Conservation (phyloP, 2,797 vertebrate species). For the Gadopsis marmoratus region DNA sequence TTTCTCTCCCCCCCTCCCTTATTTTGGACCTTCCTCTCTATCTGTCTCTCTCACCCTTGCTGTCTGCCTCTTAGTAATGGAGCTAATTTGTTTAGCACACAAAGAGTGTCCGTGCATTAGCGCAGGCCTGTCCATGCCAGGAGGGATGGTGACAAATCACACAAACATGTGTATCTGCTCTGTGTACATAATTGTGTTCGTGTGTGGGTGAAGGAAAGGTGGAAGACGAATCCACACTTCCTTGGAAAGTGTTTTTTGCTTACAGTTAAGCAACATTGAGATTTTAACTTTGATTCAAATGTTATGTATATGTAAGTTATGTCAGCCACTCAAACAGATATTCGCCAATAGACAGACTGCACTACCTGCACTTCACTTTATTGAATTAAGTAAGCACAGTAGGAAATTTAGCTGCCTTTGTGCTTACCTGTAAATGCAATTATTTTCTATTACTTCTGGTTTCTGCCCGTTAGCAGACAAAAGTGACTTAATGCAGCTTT, state of each 20-base stretch:
- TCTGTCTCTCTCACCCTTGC: slow-evolving; percentile 62
- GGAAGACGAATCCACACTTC: background rate
- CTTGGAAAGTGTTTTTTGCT: slow-evolving; percentile 7
- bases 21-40: slow-evolving; percentile 36
- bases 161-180: slow-evolving; percentile 56
- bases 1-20: slow-evolving; percentile 46
- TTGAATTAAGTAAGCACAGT: slow-evolving; percentile 41
- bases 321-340: background rate
- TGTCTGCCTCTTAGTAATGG: slow-evolving; percentile 83
- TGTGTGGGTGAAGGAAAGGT: slow-evolving; percentile 10
- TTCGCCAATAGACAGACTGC: slow-evolving; percentile 21
- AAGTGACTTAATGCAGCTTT: slow-evolving; percentile 30
- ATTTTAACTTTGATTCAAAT: slow-evolving; percentile 12
- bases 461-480: slow-evolving; percentile 14
- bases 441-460: slow-evolving; percentile 19
- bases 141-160: slow-evolving; percentile 86
- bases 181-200: slow-evolving; percentile 36
- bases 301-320: background rate
- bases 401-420: slow-evolving; percentile 26
- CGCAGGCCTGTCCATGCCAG: slow-evolving; percentile 66
- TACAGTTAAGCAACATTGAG: background rate
- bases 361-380: slow-evolving; percentile 33
- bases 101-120: slow-evolving; percentile 87
- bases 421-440: slow-evolving; percentile 36
- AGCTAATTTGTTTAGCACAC: slow-evolving; percentile 88